Conservation (phyloP, 1,140 invertebrate species). For the Drosophila equinoxialis region DNA sequence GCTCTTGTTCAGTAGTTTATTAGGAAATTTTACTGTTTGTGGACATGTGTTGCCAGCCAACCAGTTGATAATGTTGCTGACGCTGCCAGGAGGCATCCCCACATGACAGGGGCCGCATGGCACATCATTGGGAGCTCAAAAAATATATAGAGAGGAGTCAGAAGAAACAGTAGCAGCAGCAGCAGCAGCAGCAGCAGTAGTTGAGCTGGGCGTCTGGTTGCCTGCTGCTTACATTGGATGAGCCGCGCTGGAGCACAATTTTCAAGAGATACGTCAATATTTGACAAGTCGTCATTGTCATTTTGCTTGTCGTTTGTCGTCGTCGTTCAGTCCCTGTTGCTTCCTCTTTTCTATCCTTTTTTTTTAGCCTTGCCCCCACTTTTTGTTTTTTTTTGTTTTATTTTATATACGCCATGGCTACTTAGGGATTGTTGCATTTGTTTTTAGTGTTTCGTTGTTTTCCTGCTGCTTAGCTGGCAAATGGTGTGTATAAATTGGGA, state of each 20-base stretch:
- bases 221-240: conserved; percentile 76
- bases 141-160: conserved; percentile 17
- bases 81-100: conserved; percentile 57
- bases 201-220: conserved; percentile 46
- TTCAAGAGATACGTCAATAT: conserved; percentile 82
- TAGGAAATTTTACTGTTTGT: not conserved
- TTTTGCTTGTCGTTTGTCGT: conserved; percentile 35
- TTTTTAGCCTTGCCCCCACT: not conserved
- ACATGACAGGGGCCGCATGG: conserved; percentile 34
- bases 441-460: conserved; percentile 34
- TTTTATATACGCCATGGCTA: conserved; percentile 45
- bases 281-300: conserved; percentile 81
- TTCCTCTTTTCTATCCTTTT: conserved; percentile 7
- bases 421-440: conserved; percentile 56
- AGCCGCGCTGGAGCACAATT: conserved; percentile 79
- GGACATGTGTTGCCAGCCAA: conserved; percentile 66
- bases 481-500: conserved; percentile 46
- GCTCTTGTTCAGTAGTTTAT: not conserved
- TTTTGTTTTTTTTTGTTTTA: conserved; percentile 13
- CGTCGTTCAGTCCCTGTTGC: conserved; percentile 34
- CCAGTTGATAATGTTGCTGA: conserved; percentile 81
- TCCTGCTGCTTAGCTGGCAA: conserved; percentile 33
- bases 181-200: conserved; percentile 26
- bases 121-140: conserved; percentile 15
- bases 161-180: conserved; percentile 10